Base-by-base conservation (phyloP, 2,113 vertebrate genomes). In the Danionella cerebrum region DNA sequence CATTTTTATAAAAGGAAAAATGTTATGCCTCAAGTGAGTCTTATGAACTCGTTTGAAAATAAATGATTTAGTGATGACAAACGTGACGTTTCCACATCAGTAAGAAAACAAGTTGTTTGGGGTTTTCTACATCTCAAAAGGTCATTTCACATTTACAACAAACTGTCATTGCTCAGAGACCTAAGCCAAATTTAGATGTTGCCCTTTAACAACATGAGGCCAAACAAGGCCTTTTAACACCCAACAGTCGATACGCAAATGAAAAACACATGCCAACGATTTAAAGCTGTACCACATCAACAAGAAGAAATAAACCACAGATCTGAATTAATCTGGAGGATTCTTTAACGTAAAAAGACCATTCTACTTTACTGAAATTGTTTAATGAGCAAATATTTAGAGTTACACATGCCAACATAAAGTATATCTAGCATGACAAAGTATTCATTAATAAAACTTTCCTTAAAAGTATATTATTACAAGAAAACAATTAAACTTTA, bases 181-280 rank as follows among this genome's bases (percentile, higher is more conserved):
- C 19, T 51, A 44, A n/a, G 47, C 24, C 18, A 36, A 67, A 54
- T 60, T 67, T 41, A 62, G 57, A 60, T 31, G 39, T 11, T 64
- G 42, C 39, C 35, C 62, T 51, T 71, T 67, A 63, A 35, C 50
- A 64, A 14, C n/a, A 12, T 24, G 16, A 24, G 24, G 38, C 21
- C 66, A 19, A 11, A 7, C 12, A 18, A 35, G 36, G 8, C 19
- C 22, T 48, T 42, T 64, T 62, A 48, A 51, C 24, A 45, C 35
- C 36, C 24, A 70, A 58, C 22, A 41, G 53, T 7, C 51, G 51
- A 53, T 18, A 29, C 39, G 42, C 52, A 70, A 70, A 69, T 9
- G 44, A 65, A 44, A 57, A 29, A 10, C 44, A 53, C 42, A 44
- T 44, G 25, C 11, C 41, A 60, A 59, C 57, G 29, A 29, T 12